Conservation (phyloP, 1,140 invertebrate genomes). For the Drosophila sproati region DNA sequence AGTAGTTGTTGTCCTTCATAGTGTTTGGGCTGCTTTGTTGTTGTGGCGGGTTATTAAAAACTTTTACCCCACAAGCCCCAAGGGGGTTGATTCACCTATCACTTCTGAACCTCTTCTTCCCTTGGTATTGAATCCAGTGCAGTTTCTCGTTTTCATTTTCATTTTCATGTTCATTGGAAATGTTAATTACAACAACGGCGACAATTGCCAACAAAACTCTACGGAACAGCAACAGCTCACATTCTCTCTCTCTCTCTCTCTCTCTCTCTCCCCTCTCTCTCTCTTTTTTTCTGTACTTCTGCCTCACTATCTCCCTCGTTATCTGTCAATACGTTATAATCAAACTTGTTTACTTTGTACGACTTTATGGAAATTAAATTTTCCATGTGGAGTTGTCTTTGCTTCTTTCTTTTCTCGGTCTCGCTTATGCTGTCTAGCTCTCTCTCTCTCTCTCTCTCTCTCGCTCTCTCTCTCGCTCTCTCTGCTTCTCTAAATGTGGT, state of each 20-base stretch:
- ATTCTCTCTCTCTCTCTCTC: too few species aligned
- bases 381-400: conserved; percentile 28
- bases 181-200: conserved; percentile 71
- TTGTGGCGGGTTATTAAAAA: conserved; percentile 78
- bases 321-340: conserved; percentile 47
- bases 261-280: neutral
- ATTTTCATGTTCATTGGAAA: conserved; percentile 48
- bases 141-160: conserved; percentile 71
- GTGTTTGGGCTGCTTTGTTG: conserved; percentile 54
- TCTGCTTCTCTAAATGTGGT: conserved; percentile 20
- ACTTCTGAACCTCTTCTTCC: neutral
- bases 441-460: neutral
- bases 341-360: conserved; percentile 77
- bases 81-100: neutral
- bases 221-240: neutral
- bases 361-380: conserved; percentile 73
- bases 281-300: neutral
- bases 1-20: conserved; percentile 22
- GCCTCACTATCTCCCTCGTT: neutral
- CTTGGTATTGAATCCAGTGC: conserved; percentile 23
- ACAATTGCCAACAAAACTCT: conserved; percentile 11
- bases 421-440: neutral
- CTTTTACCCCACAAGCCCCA: conserved; percentile 49
- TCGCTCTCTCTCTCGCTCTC: neutral
- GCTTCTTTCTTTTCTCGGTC: neutral